Conservation (phyloP, 2,797 vertebrate genomes). For the Bryconaethiops microstoma region DNA sequence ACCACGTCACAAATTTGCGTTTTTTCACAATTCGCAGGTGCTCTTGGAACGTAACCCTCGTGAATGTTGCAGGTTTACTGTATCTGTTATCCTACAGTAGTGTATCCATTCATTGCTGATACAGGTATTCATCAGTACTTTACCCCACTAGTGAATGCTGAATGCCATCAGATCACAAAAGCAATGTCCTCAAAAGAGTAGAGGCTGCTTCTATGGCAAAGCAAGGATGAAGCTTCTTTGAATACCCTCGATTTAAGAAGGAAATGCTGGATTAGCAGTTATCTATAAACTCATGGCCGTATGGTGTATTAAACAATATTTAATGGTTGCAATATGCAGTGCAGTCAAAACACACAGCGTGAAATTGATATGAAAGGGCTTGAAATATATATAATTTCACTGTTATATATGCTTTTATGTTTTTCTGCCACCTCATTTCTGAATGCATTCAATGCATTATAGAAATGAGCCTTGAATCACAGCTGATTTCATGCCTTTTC, state of each 20-base stretch:
- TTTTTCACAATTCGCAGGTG: too few relatives aligned
- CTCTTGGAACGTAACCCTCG: too few relatives aligned
- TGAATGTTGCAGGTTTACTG: too few relatives aligned
- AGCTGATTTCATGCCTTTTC: neutral
- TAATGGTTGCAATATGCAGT: constrained; percentile 8
- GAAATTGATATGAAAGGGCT: neutral
- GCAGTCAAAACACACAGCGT: neutral
- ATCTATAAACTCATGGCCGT: neutral
- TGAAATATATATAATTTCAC: constrained; percentile 20
- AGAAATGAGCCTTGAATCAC: neutral
- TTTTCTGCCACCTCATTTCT: neutral
- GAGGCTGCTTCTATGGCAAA: too few relatives aligned
- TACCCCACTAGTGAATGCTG: too few relatives aligned
- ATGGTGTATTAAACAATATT: neutral
- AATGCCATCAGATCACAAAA: too few relatives aligned
- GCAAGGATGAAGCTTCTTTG: too few relatives aligned
- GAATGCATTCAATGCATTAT: neutral
- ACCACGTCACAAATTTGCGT: too few relatives aligned
- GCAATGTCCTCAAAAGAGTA: neutral
- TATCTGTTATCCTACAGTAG: too few relatives aligned
- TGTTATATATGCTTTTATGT: neutral
- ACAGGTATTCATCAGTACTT: too few relatives aligned
- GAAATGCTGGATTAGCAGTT: neutral
- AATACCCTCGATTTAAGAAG: neutral
- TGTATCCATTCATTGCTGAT: too few relatives aligned